Evolutionary conservation across 2,113 vertebrate species (phyloP).

Genomic region (Petrocephalus zakoni): DNA sequence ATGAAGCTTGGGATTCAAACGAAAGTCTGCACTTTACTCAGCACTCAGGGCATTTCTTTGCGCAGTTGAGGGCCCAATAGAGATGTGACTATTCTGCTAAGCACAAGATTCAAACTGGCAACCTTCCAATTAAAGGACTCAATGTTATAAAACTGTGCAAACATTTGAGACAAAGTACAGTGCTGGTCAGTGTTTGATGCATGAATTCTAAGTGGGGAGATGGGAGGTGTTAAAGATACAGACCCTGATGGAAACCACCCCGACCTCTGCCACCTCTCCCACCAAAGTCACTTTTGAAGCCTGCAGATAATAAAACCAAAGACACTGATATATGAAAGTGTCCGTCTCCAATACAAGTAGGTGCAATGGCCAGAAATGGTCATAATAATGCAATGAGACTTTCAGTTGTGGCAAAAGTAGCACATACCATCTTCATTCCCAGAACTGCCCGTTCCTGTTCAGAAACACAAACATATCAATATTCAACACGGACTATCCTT

Average conservation of each 20-base stretch:
- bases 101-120: not conserved
- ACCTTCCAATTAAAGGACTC: not conserved
- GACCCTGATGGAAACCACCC: slow-evolving; percentile 39
- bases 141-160: not conserved
- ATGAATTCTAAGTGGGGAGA: not conserved
- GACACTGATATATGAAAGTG: not conserved
- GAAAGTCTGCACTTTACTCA: not conserved
- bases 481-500: not conserved
- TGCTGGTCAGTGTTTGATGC: not conserved
- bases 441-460: slow-evolving; percentile 7
- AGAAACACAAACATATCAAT: not conserved
- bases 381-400: not conserved
- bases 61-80: not conserved
- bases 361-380: not conserved
- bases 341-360: not conserved
- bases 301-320: slow-evolving; percentile 20
- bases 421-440: slow-evolving; percentile 28
- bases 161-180: not conserved
- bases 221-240: not conserved
- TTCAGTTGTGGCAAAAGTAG: not conserved
- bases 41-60: not conserved
- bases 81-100: not conserved
- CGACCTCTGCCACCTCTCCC: slow-evolving; percentile 33
- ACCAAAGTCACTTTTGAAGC: slow-evolving; percentile 31
- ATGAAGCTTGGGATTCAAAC: not conserved